Conservation (phyloP, 2,888 invertebrate species). For the Xylophagus ater region DNA sequence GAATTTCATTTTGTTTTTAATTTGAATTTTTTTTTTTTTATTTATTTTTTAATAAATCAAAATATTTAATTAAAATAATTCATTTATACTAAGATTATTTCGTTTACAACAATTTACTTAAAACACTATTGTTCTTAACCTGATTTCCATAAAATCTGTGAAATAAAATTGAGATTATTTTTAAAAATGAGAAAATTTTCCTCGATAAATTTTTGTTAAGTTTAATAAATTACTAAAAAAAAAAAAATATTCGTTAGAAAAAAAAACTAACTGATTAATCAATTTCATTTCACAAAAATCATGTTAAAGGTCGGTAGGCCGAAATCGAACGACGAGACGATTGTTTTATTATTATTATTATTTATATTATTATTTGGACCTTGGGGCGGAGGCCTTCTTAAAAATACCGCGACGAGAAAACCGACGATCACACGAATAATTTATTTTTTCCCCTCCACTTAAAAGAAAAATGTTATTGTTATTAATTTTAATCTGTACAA, state of each 20-base stretch:
- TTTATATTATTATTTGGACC: constrained; percentile 24
- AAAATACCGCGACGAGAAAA: constrained; percentile 26
- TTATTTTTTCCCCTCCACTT: constrained; percentile 21
- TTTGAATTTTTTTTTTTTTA: constrained; percentile 22
- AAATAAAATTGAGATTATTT: constrained; percentile 3
- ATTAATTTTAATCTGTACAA: no score
- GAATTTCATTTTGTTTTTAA: no score
- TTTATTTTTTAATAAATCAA: constrained; percentile 7
- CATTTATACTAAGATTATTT: constrained; percentile 7
- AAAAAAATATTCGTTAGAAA: background rate
- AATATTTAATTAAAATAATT: constrained; percentile 5
- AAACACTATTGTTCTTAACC: constrained; percentile 16
- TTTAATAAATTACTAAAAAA: background rate
- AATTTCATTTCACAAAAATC: constrained; percentile 6
- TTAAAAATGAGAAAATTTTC: constrained; percentile 9
- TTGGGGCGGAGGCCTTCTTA: constrained; percentile 36
- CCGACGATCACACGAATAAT: constrained; percentile 29
- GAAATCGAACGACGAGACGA: constrained; percentile 19
- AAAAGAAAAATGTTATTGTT: constrained; percentile 17
- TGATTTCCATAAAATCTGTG: constrained; percentile 4
- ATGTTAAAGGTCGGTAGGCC: constrained; percentile 20
- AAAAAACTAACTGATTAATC: constrained; percentile 1
- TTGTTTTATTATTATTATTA: constrained; percentile 9
- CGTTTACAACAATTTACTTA: constrained; percentile 3
- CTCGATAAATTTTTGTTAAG: background rate